Percentiles rank a stretch among this genome's conserved stretches.
Conservation (phyloP, 2,113 vertebrate species). For the Camarhynchus parvulus region DNA sequence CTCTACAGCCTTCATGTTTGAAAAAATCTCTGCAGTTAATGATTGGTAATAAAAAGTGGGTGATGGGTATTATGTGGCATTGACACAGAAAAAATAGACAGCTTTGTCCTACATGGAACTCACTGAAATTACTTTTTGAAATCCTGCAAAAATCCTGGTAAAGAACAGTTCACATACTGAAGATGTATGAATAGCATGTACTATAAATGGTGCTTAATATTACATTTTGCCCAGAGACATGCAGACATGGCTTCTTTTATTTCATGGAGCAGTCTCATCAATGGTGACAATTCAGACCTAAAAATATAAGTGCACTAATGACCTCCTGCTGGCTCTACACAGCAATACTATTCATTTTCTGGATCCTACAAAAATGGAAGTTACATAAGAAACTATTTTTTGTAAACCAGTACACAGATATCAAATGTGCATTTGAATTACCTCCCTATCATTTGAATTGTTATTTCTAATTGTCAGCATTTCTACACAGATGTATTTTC, state of each 20-base stretch:
- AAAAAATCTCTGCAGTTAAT: neutral
- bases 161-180: neutral
- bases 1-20: neutral
- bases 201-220: neutral
- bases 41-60: neutral
- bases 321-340: slow-evolving; percentile 8
- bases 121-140: neutral
- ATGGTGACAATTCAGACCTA: slow-evolving; percentile 35
- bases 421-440: neutral
- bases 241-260: neutral
- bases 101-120: neutral
- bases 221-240: neutral
- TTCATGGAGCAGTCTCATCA: neutral
- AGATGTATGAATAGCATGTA: neutral
- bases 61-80: neutral
- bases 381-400: neutral
- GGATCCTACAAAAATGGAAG: neutral
- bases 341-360: neutral
- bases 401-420: neutral
- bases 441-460: neutral
- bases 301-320: slow-evolving; percentile 24
- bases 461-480: neutral
- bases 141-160: neutral
- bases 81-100: neutral
- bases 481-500: neutral